These are phyloP conservation scores for Podilymbus podiceps DNA, from an alignment of 2,113 vertebrate genomes.

Conservation along the genomic window DNA sequence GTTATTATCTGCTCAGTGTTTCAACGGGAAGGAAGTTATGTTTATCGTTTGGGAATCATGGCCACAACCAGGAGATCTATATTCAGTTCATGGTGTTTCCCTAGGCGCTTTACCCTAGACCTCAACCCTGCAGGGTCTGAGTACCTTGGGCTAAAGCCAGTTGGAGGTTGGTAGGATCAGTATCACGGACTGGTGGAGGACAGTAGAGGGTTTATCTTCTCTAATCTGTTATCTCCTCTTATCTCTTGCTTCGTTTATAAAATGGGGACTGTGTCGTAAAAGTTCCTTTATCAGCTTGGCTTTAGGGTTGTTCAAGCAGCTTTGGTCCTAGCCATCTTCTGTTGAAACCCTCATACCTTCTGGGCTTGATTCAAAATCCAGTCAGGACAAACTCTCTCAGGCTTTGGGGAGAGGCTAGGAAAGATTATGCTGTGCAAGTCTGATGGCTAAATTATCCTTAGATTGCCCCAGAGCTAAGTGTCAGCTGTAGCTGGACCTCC, in stretches of 20 bases:
- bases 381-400: neutral
- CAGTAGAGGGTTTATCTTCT: neutral
- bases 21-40: neutral
- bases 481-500: neutral
- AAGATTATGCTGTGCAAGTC: neutral
- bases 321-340: neutral
- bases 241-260: slow-evolving; percentile 25
- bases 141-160: neutral
- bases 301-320: neutral
- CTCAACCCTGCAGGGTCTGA: neutral
- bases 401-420: neutral
- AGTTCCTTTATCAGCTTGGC: neutral
- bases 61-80: neutral
- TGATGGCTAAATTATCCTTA: neutral
- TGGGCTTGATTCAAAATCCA: neutral
- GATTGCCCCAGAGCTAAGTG: neutral
- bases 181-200: neutral
- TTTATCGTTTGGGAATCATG: neutral
- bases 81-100: neutral
- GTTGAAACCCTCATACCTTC: neutral
- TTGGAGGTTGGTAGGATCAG: neutral
- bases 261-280: neutral
- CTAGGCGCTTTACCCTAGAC: neutral
- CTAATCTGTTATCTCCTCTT: slow-evolving; percentile 13
- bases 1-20: neutral